Base-by-base conservation (phyloP, 2,888 invertebrate species). In the Cosmopolites sordidus region DNA sequence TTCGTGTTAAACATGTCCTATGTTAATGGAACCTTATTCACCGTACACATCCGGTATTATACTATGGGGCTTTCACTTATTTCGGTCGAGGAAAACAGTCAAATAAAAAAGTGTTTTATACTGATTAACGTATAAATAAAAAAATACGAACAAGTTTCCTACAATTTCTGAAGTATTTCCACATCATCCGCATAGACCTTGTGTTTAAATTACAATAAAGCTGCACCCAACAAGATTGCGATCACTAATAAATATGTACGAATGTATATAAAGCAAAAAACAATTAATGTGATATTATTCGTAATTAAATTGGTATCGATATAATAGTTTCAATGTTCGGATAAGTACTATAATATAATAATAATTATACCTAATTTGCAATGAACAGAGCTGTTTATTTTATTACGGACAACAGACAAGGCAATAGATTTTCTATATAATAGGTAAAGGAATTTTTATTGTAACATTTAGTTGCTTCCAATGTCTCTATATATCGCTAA, bases 241-340 rank as follows among this genome's bases (percentile, higher is more conserved):
- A 33, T n/a, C 8, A 11, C 33, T 12, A 33, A 45, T 14, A 18
- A 33, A 37, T 38, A 18, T 39, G 39, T 38, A 50, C 43, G 43
- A 12, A 49, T 43, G 43, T 42, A 49, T 45, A 18, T 22, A 47
- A 15, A 17, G 38, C 29, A 48, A 8, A 29, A 48, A 41, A 48
- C n/a, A 18, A 48, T 27, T 44, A 45, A 51, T 45, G 44, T 45
- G 30, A 51, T 51, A 40, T 27, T 44, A 38, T 29, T 42, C 27
- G 42, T 30, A 51, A 51, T 51, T 51, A 51, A 41, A 37, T 46
- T 30, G 41, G 41, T 27, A 46, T 46, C 37, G 18, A 46, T 41
- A 46, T 51, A 46, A 51, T 46, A 30, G 51, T 27, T 22, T 46
- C 29, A 41, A 16, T 30, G 43, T 11, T 43, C 16, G 30, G 38